Evolutionary conservation across 1,140 invertebrate genomes (phyloP), one percentile per base, ranked within the genome.

Genomic region (Sitophilus oryzae): DNA sequence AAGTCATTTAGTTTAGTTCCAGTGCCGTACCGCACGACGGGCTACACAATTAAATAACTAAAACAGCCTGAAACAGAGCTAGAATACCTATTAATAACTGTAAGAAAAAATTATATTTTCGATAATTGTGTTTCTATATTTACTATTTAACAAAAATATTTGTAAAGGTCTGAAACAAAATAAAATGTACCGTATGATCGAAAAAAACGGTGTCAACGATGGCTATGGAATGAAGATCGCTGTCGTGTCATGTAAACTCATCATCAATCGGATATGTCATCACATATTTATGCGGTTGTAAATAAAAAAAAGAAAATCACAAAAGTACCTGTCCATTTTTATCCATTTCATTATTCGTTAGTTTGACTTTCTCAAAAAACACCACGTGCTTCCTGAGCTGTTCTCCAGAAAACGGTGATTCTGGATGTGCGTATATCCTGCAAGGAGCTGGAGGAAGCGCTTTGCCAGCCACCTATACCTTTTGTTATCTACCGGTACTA

Each of bases 341-440:
- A 75, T 98, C 95, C 86, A 96, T 91, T 74, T 97, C 93, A 77
- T 98, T 99, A 77, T 99, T 98, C 71, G 96, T 99, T 59, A 98
- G 83, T 76, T 99, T 99, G 71, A 98, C 91, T 78, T 99, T 99
- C 79, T 98, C 96, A 75, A 98, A 99, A 57, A 93, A 96, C 65
- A 99, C 92, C 66, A 97, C 91, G 77, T 98, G 94, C 75, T 96
- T 96, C 61, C 86, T 78, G 22, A 98, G 81, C 73, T 96, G 93
- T 70, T 98, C 94, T 34, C 93, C 94, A 58, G 88, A 93, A 76
- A 93, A 98, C 42, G 96, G 96, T 42, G 91, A 94, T 75, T 99
- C 96, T 4, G 96, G 96, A 79, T 99, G 96, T 43, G 92, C 82
- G 77, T 98, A 98, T 58, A 98, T 83, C 48, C 95, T 79, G 43